A percentile compares a stretch with the other conserved stretches of the same genome.
These are phyloP conservation scores for Agelaius tricolor DNA, from an alignment of 2,113 vertebrate genomes.

Conservation along the genomic window DNA sequence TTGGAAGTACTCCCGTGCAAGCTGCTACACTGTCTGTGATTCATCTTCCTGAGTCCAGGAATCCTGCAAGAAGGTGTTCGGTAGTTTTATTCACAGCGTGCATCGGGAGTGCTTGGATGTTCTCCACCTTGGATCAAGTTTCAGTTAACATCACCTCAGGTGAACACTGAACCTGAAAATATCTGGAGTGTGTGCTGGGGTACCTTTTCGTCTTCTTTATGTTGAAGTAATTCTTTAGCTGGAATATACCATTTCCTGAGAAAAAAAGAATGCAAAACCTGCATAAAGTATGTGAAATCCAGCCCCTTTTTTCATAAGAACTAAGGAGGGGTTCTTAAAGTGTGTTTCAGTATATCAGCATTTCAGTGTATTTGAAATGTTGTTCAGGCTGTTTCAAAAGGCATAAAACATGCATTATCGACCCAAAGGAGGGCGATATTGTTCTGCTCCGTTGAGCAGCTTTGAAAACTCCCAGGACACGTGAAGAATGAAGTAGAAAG, in stretches of 20 bases:
- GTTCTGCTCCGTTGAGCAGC: background rate
- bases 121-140: background rate
- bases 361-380: background rate
- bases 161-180: background rate
- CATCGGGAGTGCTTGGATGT: background rate
- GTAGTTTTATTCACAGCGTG: background rate
- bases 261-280: background rate
- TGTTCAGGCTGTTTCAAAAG: background rate
- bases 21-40: background rate
- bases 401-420: background rate
- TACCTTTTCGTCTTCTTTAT: background rate
- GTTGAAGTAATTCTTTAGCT: background rate
- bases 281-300: background rate
- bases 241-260: rapidly evolving
- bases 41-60: background rate
- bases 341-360: rapidly evolving
- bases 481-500: background rate
- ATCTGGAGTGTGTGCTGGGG: rapidly evolving
- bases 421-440: background rate
- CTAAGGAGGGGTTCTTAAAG: background rate
- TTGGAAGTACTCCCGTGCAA: background rate
- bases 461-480: background rate
- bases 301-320: rapidly evolving
- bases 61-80: background rate
- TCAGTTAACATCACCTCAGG: background rate